Percentiles rank a stretch among this genome's conserved stretches.
Evolutionary conservation across 2,797 vertebrate species (phyloP).

Genomic region (Merluccius polli): DNA sequence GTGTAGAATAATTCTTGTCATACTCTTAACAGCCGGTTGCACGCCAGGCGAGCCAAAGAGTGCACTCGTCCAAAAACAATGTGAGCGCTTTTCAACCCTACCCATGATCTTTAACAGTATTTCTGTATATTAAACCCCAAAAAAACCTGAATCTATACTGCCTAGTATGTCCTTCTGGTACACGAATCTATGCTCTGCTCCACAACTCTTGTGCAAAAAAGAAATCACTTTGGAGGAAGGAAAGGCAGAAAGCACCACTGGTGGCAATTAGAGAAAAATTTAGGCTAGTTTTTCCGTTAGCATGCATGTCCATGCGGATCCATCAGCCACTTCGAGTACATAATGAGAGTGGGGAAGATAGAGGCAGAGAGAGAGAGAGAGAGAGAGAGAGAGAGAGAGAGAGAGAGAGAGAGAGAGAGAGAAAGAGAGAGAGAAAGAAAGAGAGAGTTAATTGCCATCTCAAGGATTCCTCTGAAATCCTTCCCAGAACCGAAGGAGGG

Average conservation of each 20-base stretch:
- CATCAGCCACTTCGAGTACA: background rate
- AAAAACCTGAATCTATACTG: background rate
- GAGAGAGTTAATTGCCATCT: conserved; percentile 12
- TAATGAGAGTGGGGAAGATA: background rate
- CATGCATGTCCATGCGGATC: conserved; percentile 19
- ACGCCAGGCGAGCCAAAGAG: background rate
- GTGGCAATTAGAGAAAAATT: conserved; percentile 19
- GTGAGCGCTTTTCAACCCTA: background rate
- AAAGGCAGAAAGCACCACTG: conserved; percentile 12
- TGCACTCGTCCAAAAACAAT: background rate
- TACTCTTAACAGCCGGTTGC: background rate
- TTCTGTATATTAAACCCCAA: background rate
- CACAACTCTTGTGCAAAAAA: background rate
- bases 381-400: background rate
- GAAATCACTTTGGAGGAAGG: background rate
- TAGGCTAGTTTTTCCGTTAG: conserved; percentile 19
- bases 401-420: background rate
- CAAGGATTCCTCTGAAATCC: conserved; percentile 20
- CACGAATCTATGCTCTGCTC: background rate
- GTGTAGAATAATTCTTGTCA: background rate
- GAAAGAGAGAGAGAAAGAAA: background rate
- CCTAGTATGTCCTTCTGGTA: background rate
- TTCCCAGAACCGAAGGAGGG: conserved; percentile 15
- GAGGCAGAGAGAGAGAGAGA: background rate
- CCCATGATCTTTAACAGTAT: background rate